Base-by-base conservation (phyloP, 2,888 invertebrate species). In the Troilus luridus region DNA sequence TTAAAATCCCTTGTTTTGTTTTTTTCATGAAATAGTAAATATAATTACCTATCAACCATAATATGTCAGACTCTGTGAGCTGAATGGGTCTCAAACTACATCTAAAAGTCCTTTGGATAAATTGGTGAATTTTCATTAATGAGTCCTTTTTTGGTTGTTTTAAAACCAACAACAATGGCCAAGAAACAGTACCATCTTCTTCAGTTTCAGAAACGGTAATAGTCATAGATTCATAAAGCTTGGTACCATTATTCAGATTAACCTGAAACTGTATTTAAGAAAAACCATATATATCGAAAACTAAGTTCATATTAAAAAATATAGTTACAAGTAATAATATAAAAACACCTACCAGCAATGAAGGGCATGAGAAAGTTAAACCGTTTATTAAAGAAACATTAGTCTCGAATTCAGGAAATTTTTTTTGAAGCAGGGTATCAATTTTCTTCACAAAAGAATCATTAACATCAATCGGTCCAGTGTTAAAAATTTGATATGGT, bases 141-240 rank as follows among this genome's bases (percentile, higher is more conserved):
- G 54, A 21, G 12, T 89, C 64, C 54, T 67, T 89, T 21, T 89
- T 89, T 6, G 64, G 3, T 21, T 54, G 64, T 54, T 64, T 89
- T 64, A 54, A 64, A 54, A 89, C 89, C 9, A 89, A n/a, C 7
- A 89, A 27, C 27, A 89, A 19, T 21, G 89, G 67, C 64, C 60
- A 89, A 62, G 54, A 41, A 54, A 89, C n/a, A 54, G 19, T 56
- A 9, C 41, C 89, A 60, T 64, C 17, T 54, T 89, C 64, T 64
- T 89, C 89, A 89, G 19, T 64, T 54, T 41, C 64, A 89, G 89
- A 64, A 67, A 89, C 27, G n/a, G 89, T 67, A 54, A 89, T 54
- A 89, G 64, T n/a, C 64, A 89, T 64, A n/a, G 89, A 89, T n/a
- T 64, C 64, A 64, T 89, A 89, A 12, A 89, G 2, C 24, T 67